Base-by-base conservation (phyloP, 2,113 vertebrate genomes). In the Chaetodon trifascialis region DNA sequence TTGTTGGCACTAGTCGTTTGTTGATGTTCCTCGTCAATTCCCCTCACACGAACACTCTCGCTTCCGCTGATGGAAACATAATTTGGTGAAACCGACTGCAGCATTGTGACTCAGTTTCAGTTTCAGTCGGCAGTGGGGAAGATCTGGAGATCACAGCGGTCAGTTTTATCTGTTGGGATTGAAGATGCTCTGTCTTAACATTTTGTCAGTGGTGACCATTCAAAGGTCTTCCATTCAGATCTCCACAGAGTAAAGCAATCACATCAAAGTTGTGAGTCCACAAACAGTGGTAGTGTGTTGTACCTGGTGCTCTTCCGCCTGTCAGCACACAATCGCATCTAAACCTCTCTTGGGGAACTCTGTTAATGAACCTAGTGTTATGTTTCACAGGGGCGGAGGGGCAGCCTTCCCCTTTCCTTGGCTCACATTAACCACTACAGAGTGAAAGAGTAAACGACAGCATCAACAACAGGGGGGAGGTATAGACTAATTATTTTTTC, bases 281-380 rank as follows among this genome's bases (percentile, higher is more conserved):
- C 51, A 60, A 85, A 80, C 68, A 19, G 64, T 23, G 51, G 63
- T 62, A 14, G 60, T 9, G 36, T 42, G 80, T 75, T 79, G 80
- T 75, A 72, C 82, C 79, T 62, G 25, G 19, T 71, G 40, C 36
- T 60, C 67, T 36, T 75, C 64, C 73, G 65, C 73, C 73, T n/a
- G 44, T 74, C 66, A 65, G 74, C 75, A 49, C 59, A 63, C 69
- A 79, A 30, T 54, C 58, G 19, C 66, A 36, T 12, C 63, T n/a
- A 30, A 25, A 69, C 46, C 59, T 70, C 69, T 81, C 76, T 60
- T 15, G 21, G 65, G 40, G 23, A 76, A 64, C 30, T 59, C 67
- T 34, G 80, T 86, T 93, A 87, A 90, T 89, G 82, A 89, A 82
- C 76, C 71, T 46, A 81, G 90, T 85, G 89, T 91, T 83, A 65